Evolutionary conservation across 2,888 invertebrate species (phyloP), one percentile per base, ranked within the genome.

Genomic region (Acrocera orbiculus): DNA sequence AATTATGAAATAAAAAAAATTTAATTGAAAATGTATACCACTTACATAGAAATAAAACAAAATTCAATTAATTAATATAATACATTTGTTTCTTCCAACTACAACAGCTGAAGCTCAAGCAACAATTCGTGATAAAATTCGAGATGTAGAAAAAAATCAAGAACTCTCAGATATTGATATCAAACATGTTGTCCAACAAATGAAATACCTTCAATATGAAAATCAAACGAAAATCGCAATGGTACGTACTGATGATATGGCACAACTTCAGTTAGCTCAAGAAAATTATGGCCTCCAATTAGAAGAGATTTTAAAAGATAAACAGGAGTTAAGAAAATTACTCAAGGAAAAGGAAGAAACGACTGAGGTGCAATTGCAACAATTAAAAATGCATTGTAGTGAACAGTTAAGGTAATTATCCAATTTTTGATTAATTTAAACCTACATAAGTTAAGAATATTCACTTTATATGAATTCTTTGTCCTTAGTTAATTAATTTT

Each of bases 191-290:
- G 83, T 85, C 50, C 90, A 92, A 52, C 90, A 86, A 65, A 82
- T 90, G 38, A 92, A 92, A 51, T 86, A 89, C 62, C 63, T 92
- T 27, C 76, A 87, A 56, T 90, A 85, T 58, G 90, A 92, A 51
- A 89, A 90, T 51, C 81, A 86, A 52, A 78, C 77, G 37, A 76
- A 80, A 50, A 67, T 83, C 36, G 78, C 86, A 0, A 83, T 87
- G 50, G 66, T 81, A 33, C 77, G 85, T 51, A 85, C 86, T 9
- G 86, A 89, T 50, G 75, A 76, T 17, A 67, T 83, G 63, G 78
- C 81, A 3, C 74, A 82, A 5, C 56, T 90, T 25, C 82, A 86
- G 62, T 65, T 76, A 38, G 78, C 85, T 0, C 80, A 87, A 59
- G 85, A 89, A 54, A 79, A 83, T 46, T 78, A 87, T 49, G 63